phyloP scores from a whole-genome alignment of 2,888 invertebrate species.

The Drosophila acutilabella region DNA sequence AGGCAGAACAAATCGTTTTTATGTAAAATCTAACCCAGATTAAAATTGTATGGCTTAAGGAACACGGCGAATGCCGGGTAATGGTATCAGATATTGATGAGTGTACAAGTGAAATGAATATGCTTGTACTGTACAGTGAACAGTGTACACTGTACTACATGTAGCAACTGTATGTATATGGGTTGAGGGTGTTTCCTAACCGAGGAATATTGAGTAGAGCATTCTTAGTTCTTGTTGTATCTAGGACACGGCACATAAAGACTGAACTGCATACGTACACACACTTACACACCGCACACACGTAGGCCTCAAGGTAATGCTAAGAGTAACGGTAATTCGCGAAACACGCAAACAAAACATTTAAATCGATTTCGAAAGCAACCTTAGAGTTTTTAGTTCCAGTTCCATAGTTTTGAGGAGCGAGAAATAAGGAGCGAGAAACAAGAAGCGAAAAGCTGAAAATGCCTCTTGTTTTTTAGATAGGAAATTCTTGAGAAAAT shows the following conservation, averaged over 20 bases:
- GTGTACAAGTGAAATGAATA: constrained; percentile 22
- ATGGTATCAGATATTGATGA: background rate
- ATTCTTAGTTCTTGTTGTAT: constrained; percentile 13
- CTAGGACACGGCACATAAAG: constrained; percentile 31
- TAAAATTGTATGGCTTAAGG: no score
- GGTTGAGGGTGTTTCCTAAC: constrained; percentile 11
- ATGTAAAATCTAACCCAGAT: no score
- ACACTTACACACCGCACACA: background rate
- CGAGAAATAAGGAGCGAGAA: constrained; percentile 36
- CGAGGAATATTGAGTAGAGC: constrained; percentile 22
- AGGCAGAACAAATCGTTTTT: no score
- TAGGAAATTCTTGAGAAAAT: constrained; percentile 34
- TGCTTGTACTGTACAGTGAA: constrained; percentile 7
- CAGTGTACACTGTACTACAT: background rate
- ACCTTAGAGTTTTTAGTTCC: constrained; percentile 44
- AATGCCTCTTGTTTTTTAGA: constrained; percentile 20
- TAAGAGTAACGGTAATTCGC: constrained; percentile 41
- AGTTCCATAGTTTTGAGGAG: constrained; percentile 25
- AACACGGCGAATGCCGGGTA: constrained; percentile 9
- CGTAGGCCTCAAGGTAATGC: constrained; percentile 70
- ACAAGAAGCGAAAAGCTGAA: constrained; percentile 26
- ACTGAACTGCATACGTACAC: constrained; percentile 13
- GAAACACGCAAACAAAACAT: constrained; percentile 72
- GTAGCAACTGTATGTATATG: background rate
- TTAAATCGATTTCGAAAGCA: constrained; percentile 68